phyloP scores from a whole-genome alignment of 2,113 vertebrate species.

The Cinclus cinclus region DNA sequence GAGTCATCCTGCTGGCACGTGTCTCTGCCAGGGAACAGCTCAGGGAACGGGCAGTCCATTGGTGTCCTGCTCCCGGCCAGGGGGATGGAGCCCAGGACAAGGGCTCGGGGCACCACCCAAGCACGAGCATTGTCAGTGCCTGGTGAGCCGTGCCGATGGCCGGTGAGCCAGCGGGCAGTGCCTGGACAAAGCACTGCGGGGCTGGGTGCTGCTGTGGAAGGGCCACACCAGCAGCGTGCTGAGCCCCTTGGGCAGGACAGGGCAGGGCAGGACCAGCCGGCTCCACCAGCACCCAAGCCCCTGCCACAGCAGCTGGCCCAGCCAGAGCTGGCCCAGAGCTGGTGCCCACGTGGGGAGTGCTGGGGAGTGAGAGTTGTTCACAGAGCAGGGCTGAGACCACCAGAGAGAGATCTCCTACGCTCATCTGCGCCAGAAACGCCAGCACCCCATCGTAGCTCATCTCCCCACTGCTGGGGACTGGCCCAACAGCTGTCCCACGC shows the following conservation, averaged over 20 bases:
- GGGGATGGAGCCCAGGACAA: background rate
- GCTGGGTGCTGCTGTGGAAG: fast-evolving
- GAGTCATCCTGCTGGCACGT: fast-evolving
- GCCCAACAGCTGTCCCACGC: background rate
- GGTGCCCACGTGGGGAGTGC: fast-evolving
- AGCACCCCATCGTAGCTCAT: background rate
- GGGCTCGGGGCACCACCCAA: fast-evolving
- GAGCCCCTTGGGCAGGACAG: background rate
- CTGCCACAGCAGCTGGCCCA: background rate
- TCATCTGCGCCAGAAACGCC: background rate
- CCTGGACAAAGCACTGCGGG: background rate
- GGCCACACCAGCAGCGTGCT: fast-evolving
- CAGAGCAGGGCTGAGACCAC: background rate
- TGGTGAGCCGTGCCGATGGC: fast-evolving
- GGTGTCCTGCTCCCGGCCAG: background rate
- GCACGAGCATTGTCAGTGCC: background rate
- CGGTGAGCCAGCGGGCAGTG: fast-evolving
- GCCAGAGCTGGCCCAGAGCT: background rate
- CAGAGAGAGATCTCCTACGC: fast-evolving
- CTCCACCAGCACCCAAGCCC: background rate
- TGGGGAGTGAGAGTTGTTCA: fast-evolving
- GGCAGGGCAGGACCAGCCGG: fast-evolving
- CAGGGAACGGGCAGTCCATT: fast-evolving
- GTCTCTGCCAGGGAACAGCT: background rate
- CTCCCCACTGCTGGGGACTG: background rate